Base-by-base conservation (phyloP, 2,797 vertebrate genomes). In the Schizopygopsis pylzovi region DNA sequence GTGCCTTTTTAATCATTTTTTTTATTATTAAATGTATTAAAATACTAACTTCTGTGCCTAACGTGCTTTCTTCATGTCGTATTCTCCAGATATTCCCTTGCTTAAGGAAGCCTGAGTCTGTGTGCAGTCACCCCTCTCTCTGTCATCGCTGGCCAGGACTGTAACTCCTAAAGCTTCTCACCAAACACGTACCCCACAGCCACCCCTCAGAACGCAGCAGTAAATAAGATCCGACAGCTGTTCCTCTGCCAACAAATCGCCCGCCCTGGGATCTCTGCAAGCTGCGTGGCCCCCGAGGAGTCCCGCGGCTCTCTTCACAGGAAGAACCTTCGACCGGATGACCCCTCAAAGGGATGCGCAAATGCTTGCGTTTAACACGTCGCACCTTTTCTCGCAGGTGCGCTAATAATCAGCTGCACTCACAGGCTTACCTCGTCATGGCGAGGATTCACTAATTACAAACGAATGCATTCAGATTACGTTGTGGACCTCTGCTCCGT, bases 71-170 rank as follows among this genome's bases (percentile, higher is more conserved):
- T 71, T 59, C 4, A 65, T 39, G 79, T 43, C 90, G 80, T 71
- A 0, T 28, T 82, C 77, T 80, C 45, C 95, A 99, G 98, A 99
- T 96, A 98, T 99, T 92, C 98, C 98, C 39, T 95, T 99, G 92
- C 79, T 99, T 94, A 99, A 99, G 94, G 98, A 99, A 97, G 97
- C 98, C 92, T 99, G 97, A 99, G 94, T 88, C 90, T 92, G 92
- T 92, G 92, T 87, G 86, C 90, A 85, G 87, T 86, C 83, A 82
- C 90, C 85, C 82, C 86, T 81, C 72, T 85, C 88, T 88, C 84
- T 79, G 43, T 65, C 61, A 91, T 87, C 90, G 93, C 92, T 92
- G 92, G 92, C 90, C 89, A 89, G 93, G 92, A 93, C 93, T 92
- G 90, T 90, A 91, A 92, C 93, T 91, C 77, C 79, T 88, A 61